These are phyloP conservation scores for Pseudopodoces humilis DNA, from an alignment of 2,113 vertebrate genomes.

Conservation along the genomic window DNA sequence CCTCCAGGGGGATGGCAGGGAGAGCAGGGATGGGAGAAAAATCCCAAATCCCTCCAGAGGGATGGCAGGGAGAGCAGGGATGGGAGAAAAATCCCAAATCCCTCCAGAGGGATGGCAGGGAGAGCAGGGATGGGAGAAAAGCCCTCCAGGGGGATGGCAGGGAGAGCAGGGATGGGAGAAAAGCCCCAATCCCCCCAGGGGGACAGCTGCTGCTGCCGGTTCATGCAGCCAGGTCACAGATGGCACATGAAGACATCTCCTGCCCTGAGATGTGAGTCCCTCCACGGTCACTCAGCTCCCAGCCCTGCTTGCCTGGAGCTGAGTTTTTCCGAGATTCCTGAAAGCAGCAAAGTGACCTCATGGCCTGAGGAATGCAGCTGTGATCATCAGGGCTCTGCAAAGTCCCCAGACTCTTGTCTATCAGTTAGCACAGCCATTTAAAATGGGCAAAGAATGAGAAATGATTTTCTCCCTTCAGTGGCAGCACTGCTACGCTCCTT, in stretches of 20 bases:
- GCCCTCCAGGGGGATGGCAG: no score
- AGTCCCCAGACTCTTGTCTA: slow-evolving; percentile 51
- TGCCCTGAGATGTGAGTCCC: not conserved
- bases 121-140: no score
- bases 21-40: no score
- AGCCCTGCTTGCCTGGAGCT: slow-evolving; percentile 41
- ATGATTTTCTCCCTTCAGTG: not conserved
- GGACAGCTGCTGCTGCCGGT: not conserved
- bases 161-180: not conserved
- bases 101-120: no score
- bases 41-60: no score
- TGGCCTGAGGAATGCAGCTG: slow-evolving; percentile 70
- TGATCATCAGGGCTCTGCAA: slow-evolving; percentile 62
- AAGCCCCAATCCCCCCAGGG: not conserved
- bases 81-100: no score
- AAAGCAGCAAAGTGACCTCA: slow-evolving; percentile 75
- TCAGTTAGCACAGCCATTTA: slow-evolving; percentile 45
- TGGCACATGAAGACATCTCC: not conserved
- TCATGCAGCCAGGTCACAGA: not conserved
- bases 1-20: no score
- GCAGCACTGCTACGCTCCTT: slow-evolving; percentile 38
- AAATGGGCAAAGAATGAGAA: slow-evolving; percentile 24
- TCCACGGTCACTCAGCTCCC: not conserved
- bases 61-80: no score
- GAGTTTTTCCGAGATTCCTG: slow-evolving; percentile 73